A percentile compares a stretch with the other conserved stretches of the same genome.
These are phyloP conservation scores for Rhagophthalmus giganteus DNA, from an alignment of 2,888 invertebrate genomes.

Conservation along the genomic window DNA sequence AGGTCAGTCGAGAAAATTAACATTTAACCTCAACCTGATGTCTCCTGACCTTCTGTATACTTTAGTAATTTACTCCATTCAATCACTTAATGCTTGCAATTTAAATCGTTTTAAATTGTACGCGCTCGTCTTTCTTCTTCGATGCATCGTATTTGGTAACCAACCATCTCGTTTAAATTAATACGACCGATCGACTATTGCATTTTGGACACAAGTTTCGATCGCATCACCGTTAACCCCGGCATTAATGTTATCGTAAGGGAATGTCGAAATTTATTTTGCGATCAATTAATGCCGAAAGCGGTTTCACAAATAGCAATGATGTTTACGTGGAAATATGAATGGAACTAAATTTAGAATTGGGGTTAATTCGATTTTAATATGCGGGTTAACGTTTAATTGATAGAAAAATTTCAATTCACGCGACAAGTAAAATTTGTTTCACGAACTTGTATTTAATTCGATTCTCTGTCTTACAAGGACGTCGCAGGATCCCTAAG, in stretches of 20 bases:
- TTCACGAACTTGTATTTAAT: conserved; percentile 9
- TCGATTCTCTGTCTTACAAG: conserved; percentile 12
- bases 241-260: too few species aligned
- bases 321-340: conserved; percentile 9
- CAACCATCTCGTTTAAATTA: too few species aligned
- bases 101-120: conserved; percentile 1
- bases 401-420: conserved; percentile 1
- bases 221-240: too few species aligned
- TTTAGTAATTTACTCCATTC: conserved; percentile 21
- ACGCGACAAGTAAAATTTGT: not conserved
- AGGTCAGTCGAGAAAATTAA: conserved; percentile 10
- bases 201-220: too few species aligned
- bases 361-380: conserved; percentile 15
- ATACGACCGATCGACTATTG: too few species aligned
- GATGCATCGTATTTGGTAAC: not conserved
- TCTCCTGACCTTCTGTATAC: conserved; percentile 18
- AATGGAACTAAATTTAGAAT: conserved; percentile 15
- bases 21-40: conserved; percentile 21
- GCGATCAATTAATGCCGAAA: conserved; percentile 8
- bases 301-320: conserved; percentile 8
- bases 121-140: not conserved
- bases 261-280: conserved; percentile 7
- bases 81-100: conserved; percentile 11
- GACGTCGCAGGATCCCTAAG: conserved; percentile 17
- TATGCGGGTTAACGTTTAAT: conserved; percentile 10